Evolutionary conservation across 1,140 invertebrate species (phyloP).

Genomic region (Heliothis virescens): DNA sequence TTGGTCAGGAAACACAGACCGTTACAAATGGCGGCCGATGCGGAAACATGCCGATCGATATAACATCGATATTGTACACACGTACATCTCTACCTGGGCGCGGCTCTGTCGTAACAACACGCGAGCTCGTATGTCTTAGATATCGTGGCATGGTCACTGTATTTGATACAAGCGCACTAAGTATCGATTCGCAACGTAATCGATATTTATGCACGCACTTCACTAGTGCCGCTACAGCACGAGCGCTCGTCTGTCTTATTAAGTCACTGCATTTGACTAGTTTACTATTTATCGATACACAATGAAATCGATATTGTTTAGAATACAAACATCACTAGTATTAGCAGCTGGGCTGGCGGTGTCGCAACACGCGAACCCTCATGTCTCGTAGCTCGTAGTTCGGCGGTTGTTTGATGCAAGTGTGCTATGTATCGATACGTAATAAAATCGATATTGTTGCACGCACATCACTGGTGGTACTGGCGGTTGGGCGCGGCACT

Average conservation of each 20-base stretch:
- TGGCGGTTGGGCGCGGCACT: conserved; percentile 34
- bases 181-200: conserved; percentile 58
- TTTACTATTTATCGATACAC: conserved; percentile 28
- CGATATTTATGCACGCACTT: conserved; percentile 25
- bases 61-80: conserved; percentile 62
- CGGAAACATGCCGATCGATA: conserved; percentile 50
- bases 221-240: conserved; percentile 11
- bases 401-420: conserved; percentile 21
- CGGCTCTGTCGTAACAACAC: conserved; percentile 79
- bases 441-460: conserved; percentile 61
- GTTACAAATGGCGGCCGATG: conserved; percentile 47
- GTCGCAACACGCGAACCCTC: conserved; percentile 22
- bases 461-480: conserved; percentile 70
- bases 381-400: conserved; percentile 14
- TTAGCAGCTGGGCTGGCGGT: conserved; percentile 2
- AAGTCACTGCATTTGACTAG: conserved; percentile 19
- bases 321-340: conserved; percentile 31
- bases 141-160: conserved; percentile 23
- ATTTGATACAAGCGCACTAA: conserved; percentile 26
- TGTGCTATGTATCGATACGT: conserved; percentile 41
- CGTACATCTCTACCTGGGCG: conserved; percentile 77
- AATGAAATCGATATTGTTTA: conserved; percentile 34
- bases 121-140: conserved; percentile 62
- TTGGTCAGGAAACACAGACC: conserved; percentile 46
- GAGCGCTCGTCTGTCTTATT: conserved; percentile 6